Percentiles rank a stretch among this genome's conserved stretches.
phyloP scores from a whole-genome alignment of 2,113 vertebrate genomes.

The Scomber scombrus region DNA sequence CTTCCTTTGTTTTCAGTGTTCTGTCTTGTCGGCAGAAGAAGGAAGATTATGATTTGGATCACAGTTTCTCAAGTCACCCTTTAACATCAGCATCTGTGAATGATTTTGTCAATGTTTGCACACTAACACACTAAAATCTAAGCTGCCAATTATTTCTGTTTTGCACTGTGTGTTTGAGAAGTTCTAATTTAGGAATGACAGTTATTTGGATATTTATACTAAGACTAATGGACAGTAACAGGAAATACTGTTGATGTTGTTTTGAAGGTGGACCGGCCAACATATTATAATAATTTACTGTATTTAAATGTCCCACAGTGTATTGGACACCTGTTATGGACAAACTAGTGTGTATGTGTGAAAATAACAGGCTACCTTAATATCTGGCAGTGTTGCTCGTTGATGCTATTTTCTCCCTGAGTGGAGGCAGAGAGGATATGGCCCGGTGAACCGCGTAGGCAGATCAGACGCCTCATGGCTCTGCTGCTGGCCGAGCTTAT shows the following conservation, averaged over 20 bases:
- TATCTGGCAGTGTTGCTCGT: slow-evolving; percentile 54
- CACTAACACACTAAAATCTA: too few relatives aligned
- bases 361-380: slow-evolving; percentile 52
- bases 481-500: slow-evolving; percentile 50
- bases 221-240: background rate
- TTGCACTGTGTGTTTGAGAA: background rate
- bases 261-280: background rate
- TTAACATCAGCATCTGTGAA: too few relatives aligned
- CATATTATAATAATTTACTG: background rate
- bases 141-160: background rate
- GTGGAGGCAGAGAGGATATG: slow-evolving; percentile 74
- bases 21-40: too few relatives aligned
- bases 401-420: slow-evolving; percentile 77
- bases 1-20: too few relatives aligned
- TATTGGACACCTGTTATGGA: slow-evolving; percentile 5
- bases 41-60: too few relatives aligned
- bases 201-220: background rate
- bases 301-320: background rate
- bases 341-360: slow-evolving; percentile 12
- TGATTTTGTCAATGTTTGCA: too few relatives aligned
- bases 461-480: slow-evolving; percentile 67
- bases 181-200: background rate
- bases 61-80: too few relatives aligned
- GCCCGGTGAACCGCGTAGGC: slow-evolving; percentile 74
- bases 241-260: background rate